Percentiles rank a stretch among this genome's conserved stretches.
Conservation (phyloP, 2,888 invertebrate genomes). For the Diaprepes abbreviatus region DNA sequence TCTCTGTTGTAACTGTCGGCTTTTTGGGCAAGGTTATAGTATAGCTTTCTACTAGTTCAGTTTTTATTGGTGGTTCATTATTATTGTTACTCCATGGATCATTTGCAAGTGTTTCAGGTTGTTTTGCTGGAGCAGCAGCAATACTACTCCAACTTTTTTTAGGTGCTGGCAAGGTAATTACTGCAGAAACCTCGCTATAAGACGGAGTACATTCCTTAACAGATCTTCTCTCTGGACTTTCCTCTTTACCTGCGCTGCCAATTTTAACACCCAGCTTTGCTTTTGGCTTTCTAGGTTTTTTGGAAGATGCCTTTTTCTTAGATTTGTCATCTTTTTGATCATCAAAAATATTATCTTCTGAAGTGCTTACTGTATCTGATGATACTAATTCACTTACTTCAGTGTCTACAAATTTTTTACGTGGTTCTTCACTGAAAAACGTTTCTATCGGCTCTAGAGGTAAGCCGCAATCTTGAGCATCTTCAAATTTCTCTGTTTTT, state of each 20-base stretch:
- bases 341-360: slow-evolving; percentile 51
- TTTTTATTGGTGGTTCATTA: slow-evolving; percentile 31
- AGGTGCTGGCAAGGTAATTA: slow-evolving; percentile 57
- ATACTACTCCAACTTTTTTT: slow-evolving; percentile 72
- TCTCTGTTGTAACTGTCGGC: slow-evolving; percentile 46
- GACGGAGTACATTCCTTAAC: slow-evolving; percentile 16
- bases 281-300: slow-evolving; percentile 64
- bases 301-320: slow-evolving; percentile 54
- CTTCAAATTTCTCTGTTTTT: slow-evolving; percentile 57
- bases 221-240: slow-evolving; percentile 22
- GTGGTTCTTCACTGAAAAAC: slow-evolving; percentile 25
- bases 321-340: slow-evolving; percentile 45
- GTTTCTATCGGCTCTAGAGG: slow-evolving; percentile 31
- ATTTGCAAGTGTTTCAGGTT: background rate
- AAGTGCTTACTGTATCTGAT: slow-evolving; percentile 42
- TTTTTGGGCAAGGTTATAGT: slow-evolving; percentile 55
- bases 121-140: slow-evolving; percentile 61
- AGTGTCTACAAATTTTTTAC: slow-evolving; percentile 15
- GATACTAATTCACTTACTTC: slow-evolving; percentile 39
- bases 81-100: slow-evolving; percentile 51
- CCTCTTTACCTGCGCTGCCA: slow-evolving; percentile 52
- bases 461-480: slow-evolving; percentile 56
- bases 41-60: slow-evolving; percentile 54
- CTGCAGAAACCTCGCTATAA: slow-evolving; percentile 45
- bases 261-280: slow-evolving; percentile 65